phyloP scores from a whole-genome alignment of 2,888 invertebrate species.

The Scrobipalpa atriplicella region DNA sequence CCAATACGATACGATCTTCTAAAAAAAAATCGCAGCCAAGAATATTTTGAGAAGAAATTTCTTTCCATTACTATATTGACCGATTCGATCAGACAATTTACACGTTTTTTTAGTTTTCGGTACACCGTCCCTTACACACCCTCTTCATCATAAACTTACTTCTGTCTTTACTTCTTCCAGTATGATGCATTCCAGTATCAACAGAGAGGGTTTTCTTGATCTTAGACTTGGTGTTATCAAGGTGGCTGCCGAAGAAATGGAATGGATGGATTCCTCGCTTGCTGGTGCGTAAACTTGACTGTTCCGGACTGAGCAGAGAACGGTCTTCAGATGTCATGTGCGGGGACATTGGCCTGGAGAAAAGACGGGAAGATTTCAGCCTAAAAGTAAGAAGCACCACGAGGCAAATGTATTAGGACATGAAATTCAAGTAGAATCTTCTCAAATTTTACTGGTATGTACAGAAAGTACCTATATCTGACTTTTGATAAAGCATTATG shows the following conservation, averaged over 20 bases:
- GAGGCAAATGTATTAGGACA: neutral
- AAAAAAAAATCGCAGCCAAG: too few relatives aligned
- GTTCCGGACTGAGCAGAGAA: slow-evolving; percentile 73
- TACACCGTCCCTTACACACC: too few relatives aligned
- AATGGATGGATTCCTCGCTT: slow-evolving; percentile 64
- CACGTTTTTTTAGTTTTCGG: too few relatives aligned
- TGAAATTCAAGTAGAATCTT: neutral
- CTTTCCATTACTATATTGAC: too few relatives aligned
- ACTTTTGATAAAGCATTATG: too few relatives aligned
- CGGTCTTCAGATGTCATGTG: slow-evolving; percentile 73
- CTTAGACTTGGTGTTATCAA: slow-evolving; percentile 71
- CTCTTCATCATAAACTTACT: too few relatives aligned
- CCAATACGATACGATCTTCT: too few relatives aligned
- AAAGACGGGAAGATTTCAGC: neutral
- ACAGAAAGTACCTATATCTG: too few relatives aligned
- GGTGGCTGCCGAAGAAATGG: slow-evolving; percentile 75
- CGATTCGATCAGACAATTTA: too few relatives aligned
- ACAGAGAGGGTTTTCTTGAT: slow-evolving; percentile 79
- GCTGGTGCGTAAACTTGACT: slow-evolving; percentile 64
- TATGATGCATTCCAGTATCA: slow-evolving; percentile 79
- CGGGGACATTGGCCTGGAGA: slow-evolving; percentile 72
- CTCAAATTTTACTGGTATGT: too few relatives aligned
- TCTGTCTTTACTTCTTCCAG: slow-evolving; percentile 65
- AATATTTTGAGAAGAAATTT: too few relatives aligned
- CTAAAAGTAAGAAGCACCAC: neutral